A percentile compares a stretch with the other conserved stretches of the same genome.
Conservation (phyloP, 2,888 invertebrate species). For the Ormyrus thymus region DNA sequence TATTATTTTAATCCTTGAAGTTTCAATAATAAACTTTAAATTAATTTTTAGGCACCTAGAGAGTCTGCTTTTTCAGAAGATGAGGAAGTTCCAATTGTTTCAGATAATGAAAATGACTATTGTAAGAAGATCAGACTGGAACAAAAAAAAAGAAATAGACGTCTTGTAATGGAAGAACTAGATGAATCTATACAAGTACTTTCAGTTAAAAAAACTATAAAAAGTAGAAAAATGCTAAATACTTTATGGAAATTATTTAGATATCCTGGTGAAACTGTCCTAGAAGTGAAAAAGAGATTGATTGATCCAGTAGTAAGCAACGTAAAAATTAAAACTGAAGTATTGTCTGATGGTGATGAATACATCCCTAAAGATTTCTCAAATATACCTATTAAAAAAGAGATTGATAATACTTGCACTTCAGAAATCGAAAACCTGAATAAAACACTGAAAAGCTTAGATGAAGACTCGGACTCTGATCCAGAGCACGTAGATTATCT, state of each 20-base stretch:
- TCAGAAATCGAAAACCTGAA: neutral
- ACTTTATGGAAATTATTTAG: conserved; percentile 53
- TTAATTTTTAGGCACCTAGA: too few relatives aligned
- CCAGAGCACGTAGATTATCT: conserved; percentile 46
- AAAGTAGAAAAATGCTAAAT: conserved; percentile 45
- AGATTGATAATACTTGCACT: conserved; percentile 7
- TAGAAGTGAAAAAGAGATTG: conserved; percentile 47
- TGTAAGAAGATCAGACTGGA: conserved; percentile 19
- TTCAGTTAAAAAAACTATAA: conserved; percentile 33
- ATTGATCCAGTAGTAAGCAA: neutral
- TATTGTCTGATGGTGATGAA: neutral
- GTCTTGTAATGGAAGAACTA: conserved; percentile 13
- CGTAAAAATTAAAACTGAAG: conserved; percentile 29
- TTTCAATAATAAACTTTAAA: neutral
- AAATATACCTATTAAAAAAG: conserved; percentile 17
- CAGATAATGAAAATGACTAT: conserved; percentile 38
- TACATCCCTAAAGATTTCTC: neutral
- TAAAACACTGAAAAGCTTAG: neutral
- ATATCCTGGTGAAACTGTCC: conserved; percentile 47
- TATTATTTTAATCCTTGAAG: conserved; percentile 18
- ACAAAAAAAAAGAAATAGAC: conserved; percentile 37
- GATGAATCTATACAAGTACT: conserved; percentile 18
- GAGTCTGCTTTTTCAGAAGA: conserved; percentile 20
- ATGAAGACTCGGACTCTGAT: conserved; percentile 49
- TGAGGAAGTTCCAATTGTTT: conserved; percentile 38